Base-by-base conservation (phyloP, 1,140 invertebrate genomes). In the Yoshiicerus persimilis region DNA sequence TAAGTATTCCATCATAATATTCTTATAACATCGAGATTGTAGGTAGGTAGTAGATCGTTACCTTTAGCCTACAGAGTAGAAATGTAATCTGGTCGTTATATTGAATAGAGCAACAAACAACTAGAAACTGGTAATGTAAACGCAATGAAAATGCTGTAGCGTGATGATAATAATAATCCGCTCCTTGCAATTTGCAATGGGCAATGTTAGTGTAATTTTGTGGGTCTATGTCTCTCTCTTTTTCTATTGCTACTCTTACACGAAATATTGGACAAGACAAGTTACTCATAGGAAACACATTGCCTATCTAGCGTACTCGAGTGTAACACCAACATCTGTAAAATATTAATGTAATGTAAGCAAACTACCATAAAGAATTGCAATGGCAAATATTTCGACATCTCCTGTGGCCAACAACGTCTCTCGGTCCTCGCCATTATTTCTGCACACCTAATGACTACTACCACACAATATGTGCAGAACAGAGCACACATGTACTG, bases 371-470 rank as follows among this genome's bases (percentile, higher is more conserved):
- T 16, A 38, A 32, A 80, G 34, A 38, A 80, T 80, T 80, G 75
- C 75, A 80, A 80, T 80, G 75, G 32, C 32, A 80, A 80, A 80
- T 80, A 34, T 80, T 80, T 80, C 75, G 75, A 80, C 75, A 80
- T 80, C 75, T 80, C 75, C 75, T 80, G 75, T 80, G 32, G 75
- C 32, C 75, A 36, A 70, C 27, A 70, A 36, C 30, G 34, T 80
- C 11, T 23, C 66, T 27, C 25, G 30, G 6, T 30, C 30, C 41
- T 47, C 41, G 11, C 64, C 23, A 70, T 80, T 80, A 80, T 80
- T 80, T 70, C 38, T 80, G 34, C 75, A 80, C 75, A 80, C 47
- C n/a, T 5, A 56, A 56, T 56, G 47, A 56, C 47, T 16, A 56
- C 20, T 47, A 20, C 47, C 8, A 41, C 27, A 75, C 8, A 70